phyloP scores from a whole-genome alignment of 2,113 vertebrate species.

The Bubo blakistoni region DNA sequence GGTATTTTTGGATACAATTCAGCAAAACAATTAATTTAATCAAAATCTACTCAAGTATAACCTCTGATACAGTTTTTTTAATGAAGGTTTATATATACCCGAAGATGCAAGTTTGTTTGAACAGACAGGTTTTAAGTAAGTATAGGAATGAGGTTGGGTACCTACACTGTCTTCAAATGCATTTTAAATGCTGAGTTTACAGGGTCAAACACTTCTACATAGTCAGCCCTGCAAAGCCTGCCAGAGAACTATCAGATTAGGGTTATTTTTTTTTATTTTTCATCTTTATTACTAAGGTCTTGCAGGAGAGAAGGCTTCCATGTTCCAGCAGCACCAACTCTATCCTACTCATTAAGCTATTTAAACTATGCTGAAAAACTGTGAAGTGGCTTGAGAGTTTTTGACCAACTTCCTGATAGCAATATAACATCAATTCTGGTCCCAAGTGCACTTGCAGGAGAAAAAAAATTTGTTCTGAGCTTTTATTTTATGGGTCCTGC shows the following conservation, averaged over 20 bases:
- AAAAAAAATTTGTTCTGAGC: neutral
- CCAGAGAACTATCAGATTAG: neutral
- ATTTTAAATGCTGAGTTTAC: neutral
- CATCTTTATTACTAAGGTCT: neutral
- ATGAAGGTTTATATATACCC: neutral
- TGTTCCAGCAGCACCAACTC: neutral
- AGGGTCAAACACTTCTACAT: neutral
- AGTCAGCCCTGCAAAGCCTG: neutral
- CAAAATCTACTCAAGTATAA: neutral
- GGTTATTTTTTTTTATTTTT: neutral
- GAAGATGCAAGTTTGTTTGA: neutral
- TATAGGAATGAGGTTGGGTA: neutral
- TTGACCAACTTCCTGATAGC: neutral
- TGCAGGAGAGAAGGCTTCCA: neutral
- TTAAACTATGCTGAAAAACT: neutral
- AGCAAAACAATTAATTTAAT: neutral
- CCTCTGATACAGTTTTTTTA: neutral
- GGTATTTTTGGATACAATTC: neutral
- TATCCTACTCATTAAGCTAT: neutral
- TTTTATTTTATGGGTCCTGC: neutral
- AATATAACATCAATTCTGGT: neutral
- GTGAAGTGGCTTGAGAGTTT: neutral
- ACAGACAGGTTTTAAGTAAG: neutral
- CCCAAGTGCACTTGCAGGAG: neutral
- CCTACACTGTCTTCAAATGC: neutral